Percentiles rank a stretch among this genome's conserved stretches.
Evolutionary conservation across 37 sponge, comb jelly and placozoan species (phyloP).

Genomic region (Beroe forskalii): DNA sequence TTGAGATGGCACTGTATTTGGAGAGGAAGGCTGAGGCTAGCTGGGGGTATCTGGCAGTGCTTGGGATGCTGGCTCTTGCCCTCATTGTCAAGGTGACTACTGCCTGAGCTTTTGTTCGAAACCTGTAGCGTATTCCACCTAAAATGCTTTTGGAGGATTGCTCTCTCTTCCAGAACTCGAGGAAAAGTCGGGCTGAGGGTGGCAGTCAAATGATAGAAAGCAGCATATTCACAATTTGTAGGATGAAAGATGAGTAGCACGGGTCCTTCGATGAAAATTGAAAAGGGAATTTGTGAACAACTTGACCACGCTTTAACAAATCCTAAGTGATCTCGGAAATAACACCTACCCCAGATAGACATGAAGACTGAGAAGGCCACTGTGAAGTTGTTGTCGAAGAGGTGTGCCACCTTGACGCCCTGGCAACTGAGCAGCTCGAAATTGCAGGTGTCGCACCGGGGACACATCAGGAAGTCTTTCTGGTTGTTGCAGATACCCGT

Average conservation of each 20-base stretch:
- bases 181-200: slow-evolving; percentile 78
- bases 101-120: slow-evolving; percentile 77
- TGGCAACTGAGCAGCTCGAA: slow-evolving; percentile 24
- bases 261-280: too few relatives aligned
- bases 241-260: too few relatives aligned
- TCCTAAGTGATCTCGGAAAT: too few relatives aligned
- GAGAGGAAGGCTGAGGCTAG: slow-evolving; percentile 71
- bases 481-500: background rate
- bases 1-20: too few relatives aligned
- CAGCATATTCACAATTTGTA: too few relatives aligned
- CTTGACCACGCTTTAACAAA: too few relatives aligned
- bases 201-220: too few relatives aligned
- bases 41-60: slow-evolving; percentile 69
- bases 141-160: slow-evolving; percentile 82
- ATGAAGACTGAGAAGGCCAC: slow-evolving; percentile 93
- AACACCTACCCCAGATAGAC: slow-evolving; percentile 87
- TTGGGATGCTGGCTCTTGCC: slow-evolving; percentile 76
- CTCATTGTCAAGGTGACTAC: slow-evolving; percentile 12
- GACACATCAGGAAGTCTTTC: slow-evolving; percentile 61
- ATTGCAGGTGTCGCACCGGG: slow-evolving; percentile 35
- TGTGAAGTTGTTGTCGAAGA: slow-evolving; percentile 95
- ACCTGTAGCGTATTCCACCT: too few relatives aligned
- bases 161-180: slow-evolving; percentile 98
- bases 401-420: slow-evolving; percentile 66
- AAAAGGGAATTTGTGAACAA: too few relatives aligned